phyloP scores from a whole-genome alignment of 2,888 invertebrate species.

The Carpatolechia fugitivella region DNA sequence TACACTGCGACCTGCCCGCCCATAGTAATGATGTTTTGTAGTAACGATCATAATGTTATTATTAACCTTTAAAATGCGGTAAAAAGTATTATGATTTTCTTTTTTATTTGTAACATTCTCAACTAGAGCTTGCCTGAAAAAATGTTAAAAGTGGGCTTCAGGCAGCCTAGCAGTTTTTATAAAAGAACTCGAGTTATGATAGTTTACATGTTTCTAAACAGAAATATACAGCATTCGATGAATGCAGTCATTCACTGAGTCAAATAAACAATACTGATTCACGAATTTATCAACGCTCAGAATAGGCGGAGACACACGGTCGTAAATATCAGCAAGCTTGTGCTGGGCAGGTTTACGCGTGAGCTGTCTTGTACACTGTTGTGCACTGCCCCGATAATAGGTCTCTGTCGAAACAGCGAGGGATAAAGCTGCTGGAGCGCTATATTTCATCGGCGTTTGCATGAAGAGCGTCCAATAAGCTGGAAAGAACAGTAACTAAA shows the following conservation, averaged over 20 bases:
- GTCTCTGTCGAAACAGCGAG: slow-evolving; percentile 2
- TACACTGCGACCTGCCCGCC: too few relatives aligned
- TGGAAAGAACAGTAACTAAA: neutral
- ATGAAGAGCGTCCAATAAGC: neutral
- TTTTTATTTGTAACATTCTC: too few relatives aligned
- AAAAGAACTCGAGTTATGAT: too few relatives aligned
- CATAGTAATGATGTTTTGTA: too few relatives aligned
- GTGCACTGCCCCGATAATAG: slow-evolving; percentile 8
- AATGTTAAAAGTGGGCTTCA: too few relatives aligned
- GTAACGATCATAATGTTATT: too few relatives aligned
- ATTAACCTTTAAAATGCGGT: too few relatives aligned
- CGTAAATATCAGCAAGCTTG: slow-evolving; percentile 27
- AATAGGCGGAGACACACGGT: slow-evolving; percentile 31
- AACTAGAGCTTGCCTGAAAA: too few relatives aligned
- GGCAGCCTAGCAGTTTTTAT: too few relatives aligned
- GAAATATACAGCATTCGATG: too few relatives aligned
- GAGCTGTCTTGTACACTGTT: slow-evolving; percentile 12
- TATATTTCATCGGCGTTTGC: neutral
- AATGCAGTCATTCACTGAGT: neutral
- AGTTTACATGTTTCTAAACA: too few relatives aligned
- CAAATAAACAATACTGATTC: neutral
- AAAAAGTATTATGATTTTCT: too few relatives aligned
- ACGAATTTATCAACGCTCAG: slow-evolving; percentile 2
- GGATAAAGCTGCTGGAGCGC: neutral
- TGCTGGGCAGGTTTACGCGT: slow-evolving; percentile 18